phyloP scores from a whole-genome alignment of 2,797 vertebrate genomes.

The Chromobotia macracanthus region DNA sequence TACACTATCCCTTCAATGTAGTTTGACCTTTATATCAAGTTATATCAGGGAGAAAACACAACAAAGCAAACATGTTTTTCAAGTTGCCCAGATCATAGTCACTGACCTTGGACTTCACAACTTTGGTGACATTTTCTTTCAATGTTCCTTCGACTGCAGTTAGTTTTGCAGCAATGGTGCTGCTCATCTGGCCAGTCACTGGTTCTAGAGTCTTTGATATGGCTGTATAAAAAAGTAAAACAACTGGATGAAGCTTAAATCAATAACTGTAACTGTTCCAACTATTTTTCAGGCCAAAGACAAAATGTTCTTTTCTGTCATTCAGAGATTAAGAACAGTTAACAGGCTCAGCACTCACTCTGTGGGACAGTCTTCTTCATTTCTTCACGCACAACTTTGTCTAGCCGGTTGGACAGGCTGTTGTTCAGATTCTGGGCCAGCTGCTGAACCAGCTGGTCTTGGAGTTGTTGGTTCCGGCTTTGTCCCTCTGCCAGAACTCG shows the following conservation, averaged over 20 bases:
- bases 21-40: not conserved
- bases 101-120: constrained; percentile 94
- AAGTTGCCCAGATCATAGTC: not conserved
- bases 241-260: not conserved
- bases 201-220: constrained; percentile 93
- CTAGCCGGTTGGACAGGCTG: constrained; percentile 84
- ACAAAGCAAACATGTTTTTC: not conserved
- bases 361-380: constrained; percentile 92
- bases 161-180: constrained; percentile 85
- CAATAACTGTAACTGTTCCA: not conserved
- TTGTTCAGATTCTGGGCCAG: constrained; percentile 86
- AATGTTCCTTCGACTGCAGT: constrained; percentile 87
- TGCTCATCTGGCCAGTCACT: constrained; percentile 86
- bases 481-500: constrained; percentile 84
- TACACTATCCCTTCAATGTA: not conserved
- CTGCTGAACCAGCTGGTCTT: constrained; percentile 91
- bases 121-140: constrained; percentile 91
- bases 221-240: constrained; percentile 70
- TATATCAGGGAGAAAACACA: not conserved
- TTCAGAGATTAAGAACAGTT: not conserved
- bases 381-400: constrained; percentile 92
- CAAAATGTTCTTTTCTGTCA: not conserved
- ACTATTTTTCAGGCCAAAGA: not conserved
- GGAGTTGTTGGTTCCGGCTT: constrained; percentile 86
- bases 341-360: constrained; percentile 76